These are phyloP conservation scores for Galagoides demidoff DNA, from an alignment of 2,797 vertebrate species.

Conservation along the genomic window DNA sequence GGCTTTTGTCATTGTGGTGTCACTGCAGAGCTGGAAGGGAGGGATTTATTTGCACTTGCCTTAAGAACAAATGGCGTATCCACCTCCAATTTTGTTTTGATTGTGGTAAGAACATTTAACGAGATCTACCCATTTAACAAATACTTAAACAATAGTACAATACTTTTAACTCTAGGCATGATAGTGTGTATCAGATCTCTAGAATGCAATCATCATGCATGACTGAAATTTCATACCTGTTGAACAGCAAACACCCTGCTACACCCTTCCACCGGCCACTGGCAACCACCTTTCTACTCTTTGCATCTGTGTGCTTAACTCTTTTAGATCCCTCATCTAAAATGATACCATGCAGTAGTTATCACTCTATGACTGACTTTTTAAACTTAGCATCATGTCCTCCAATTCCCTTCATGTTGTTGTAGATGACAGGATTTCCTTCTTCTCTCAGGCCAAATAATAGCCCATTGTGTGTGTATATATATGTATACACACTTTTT, in stretches of 20 bases:
- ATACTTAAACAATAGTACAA: not conserved
- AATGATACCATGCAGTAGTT: not conserved
- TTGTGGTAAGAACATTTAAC: not conserved
- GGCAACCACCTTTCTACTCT: not conserved
- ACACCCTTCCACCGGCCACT: too few relatives aligned
- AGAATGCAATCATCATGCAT: not conserved
- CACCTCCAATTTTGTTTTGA: not conserved
- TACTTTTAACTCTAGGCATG: not conserved
- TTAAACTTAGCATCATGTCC: not conserved
- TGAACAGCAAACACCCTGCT: not conserved
- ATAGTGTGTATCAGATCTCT: not conserved
- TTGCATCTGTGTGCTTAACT: not conserved
- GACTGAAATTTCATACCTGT: not conserved
- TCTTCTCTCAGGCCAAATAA: not conserved
- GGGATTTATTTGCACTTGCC: not conserved
- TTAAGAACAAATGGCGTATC: not conserved
- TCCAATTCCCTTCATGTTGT: not conserved
- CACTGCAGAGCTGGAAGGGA: not conserved
- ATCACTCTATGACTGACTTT: not conserved
- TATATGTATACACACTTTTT: too few relatives aligned
- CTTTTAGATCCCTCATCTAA: not conserved
- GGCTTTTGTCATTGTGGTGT: not conserved
- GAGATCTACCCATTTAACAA: not conserved
- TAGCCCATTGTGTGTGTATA: not conserved
- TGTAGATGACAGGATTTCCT: not conserved